Base-by-base conservation (phyloP, 1,140 invertebrate species). In the Sycophaga agraensis region DNA sequence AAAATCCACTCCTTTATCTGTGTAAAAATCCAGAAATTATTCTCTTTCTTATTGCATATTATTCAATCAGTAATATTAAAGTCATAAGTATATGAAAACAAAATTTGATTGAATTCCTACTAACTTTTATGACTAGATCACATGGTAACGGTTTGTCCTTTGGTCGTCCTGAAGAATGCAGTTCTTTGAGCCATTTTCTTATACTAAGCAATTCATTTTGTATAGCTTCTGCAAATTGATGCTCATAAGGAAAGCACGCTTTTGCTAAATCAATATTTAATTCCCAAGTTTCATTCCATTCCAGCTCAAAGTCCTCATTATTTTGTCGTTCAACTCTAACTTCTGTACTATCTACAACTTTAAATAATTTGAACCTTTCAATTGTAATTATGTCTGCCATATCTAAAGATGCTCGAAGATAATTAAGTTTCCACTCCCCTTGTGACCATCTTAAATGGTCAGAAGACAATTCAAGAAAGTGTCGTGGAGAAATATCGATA, bases 161-260 rank as follows among this genome's bases (percentile, higher is more conserved):
- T 31, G 60, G 56, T 0, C 17, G 21, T 14, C 64, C 61, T 2
- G 66, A 66, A 0, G 71, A 71, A 65, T 81, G 79, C 35, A 91
- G 78, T 62, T 84, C 77, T 77, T 96, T 96, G 16, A 98, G 74
- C 96, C 96, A 99, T 78, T 97, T 99, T 64, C 94, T 87, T 26
- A 96, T 83, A 37, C 88, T 92, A 22, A 95, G 84, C 65, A 96
- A 90, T 77, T 98, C 92, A 73, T 96, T 94, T 75, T 93, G 91
- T 58, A 96, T 90, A 3, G 94, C 94, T 54, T 91, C 89, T 12
- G 95, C 92, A 81, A 97, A 99, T 68, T 95, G 86, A 75, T 97
- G 97, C 56, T 93, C 87, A 77, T 97, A 93, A 0, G 96, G 95
- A 73, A 98, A 97, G 42, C 89, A 84, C 42, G 93, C 84, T 64